Conservation (phyloP, 1,140 invertebrate genomes). For the Aphis craccivora region DNA sequence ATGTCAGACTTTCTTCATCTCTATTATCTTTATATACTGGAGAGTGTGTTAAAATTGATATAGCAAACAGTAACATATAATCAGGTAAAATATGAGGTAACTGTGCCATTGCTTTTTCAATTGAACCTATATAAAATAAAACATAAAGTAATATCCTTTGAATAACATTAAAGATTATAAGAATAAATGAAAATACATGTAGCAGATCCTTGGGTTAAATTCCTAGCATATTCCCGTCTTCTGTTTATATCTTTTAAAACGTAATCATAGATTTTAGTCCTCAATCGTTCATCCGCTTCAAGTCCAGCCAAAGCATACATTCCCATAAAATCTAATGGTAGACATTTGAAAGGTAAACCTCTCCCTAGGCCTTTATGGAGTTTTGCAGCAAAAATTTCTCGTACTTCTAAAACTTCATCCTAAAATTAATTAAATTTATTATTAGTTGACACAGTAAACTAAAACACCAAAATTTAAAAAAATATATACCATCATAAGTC, state of each 20-base stretch:
- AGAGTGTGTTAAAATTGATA: conserved; percentile 91
- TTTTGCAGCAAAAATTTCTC: conserved; percentile 89
- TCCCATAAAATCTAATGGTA: conserved; percentile 97
- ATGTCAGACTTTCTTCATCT: conserved; percentile 77
- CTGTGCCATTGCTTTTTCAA: conserved; percentile 75
- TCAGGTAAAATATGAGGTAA: conserved; percentile 90
- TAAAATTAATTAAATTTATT: conserved; percentile 62
- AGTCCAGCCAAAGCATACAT: conserved; percentile 86
- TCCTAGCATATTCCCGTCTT: conserved; percentile 89
- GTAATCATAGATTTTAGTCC: conserved; percentile 74
- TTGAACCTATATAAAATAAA: conserved; percentile 63
- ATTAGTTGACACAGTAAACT: neutral
- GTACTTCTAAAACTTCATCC: conserved; percentile 89
- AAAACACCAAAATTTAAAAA: neutral
- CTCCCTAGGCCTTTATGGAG: conserved; percentile 86
- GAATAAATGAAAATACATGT: conserved; percentile 64
- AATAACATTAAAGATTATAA: neutral
- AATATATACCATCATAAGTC: conserved; percentile 80
- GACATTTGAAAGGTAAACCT: conserved; percentile 84
- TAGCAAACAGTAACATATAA: conserved; percentile 94
- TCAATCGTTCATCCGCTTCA: conserved; percentile 81
- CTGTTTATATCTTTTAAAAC: conserved; percentile 88
- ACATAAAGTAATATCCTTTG: neutral
- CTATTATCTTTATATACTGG: conserved; percentile 80
- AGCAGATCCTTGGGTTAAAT: conserved; percentile 70